Evolutionary conservation across 2,797 vertebrate species (phyloP).

Genomic region (Propithecus perrieri): DNA sequence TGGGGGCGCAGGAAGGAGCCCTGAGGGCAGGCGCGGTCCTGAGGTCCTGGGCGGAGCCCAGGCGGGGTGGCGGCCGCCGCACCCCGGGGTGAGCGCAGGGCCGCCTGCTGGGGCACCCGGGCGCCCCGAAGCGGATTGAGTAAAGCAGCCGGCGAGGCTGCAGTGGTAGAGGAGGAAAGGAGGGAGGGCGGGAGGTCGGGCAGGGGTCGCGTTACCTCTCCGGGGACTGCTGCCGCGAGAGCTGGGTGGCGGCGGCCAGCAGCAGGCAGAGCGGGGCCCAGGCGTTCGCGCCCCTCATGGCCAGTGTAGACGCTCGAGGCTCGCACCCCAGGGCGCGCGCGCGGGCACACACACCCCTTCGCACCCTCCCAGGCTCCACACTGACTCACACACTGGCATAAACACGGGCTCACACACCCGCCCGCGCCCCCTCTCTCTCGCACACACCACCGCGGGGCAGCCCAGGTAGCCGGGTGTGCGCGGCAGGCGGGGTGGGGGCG

Average conservation of each 20-base stretch:
- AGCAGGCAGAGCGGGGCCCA: conserved; percentile 67
- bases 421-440: neutral
- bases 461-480: conserved; percentile 73
- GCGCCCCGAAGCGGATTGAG: neutral
- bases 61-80: too few relatives aligned
- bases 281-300: conserved; percentile 84
- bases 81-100: neutral
- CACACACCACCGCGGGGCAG: neutral
- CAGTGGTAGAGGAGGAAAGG: rapidly evolving
- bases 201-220: conserved; percentile 86
- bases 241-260: conserved; percentile 76
- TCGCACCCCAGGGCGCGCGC: neutral
- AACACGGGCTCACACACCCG: neutral
- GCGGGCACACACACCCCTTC: neutral
- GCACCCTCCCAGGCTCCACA: conserved; percentile 3
- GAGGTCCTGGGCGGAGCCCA: neutral
- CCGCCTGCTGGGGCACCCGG: neutral
- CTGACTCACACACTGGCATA: conserved; percentile 73
- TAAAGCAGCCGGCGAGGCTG: neutral
- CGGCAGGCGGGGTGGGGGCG: conserved; percentile 39
- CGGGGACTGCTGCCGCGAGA: conserved; percentile 83
- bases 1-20: neutral
- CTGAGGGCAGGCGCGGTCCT: neutral
- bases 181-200: too few relatives aligned
- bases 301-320: conserved; percentile 45